Conservation (phyloP, 2,888 invertebrate species). For the Nephrotoma guestfalica region DNA sequence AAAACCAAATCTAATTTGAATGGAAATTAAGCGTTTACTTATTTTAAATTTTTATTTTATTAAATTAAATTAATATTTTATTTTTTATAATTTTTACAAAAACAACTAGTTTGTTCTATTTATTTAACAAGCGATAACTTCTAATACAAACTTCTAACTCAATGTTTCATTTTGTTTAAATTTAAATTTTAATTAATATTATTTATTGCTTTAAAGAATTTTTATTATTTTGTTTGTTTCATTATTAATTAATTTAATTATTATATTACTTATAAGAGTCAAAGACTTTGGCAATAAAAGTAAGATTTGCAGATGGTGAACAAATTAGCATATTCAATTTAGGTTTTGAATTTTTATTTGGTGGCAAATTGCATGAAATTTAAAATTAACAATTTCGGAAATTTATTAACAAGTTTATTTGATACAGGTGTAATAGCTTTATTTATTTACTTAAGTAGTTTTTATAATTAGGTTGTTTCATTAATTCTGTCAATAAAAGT, state of each 20-base stretch:
- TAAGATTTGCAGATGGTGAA: neutral
- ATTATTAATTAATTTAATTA: neutral
- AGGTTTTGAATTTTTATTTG: neutral
- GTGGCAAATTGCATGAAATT: neutral
- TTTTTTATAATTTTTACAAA: neutral
- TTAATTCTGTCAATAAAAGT: neutral
- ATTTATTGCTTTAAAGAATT: neutral
- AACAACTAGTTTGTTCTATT: neutral
- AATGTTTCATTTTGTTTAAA: neutral
- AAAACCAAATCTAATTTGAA: neutral
- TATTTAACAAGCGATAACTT: neutral
- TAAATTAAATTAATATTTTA: neutral
- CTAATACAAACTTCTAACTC: neutral
- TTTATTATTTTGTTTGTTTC: neutral
- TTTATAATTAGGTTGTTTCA: neutral
- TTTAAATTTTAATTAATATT: neutral
- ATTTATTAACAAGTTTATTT: neutral
- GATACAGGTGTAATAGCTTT: neutral
- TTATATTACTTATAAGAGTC: neutral
- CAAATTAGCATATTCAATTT: neutral
- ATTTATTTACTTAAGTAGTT: neutral
- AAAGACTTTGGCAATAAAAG: neutral
- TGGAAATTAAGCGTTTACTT: neutral
- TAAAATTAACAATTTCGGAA: neutral
- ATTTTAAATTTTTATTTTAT: neutral